Evolutionary conservation across 2,888 invertebrate species (phyloP), one percentile per base, ranked within the genome.

Genomic region (Marronus borbonicus): DNA sequence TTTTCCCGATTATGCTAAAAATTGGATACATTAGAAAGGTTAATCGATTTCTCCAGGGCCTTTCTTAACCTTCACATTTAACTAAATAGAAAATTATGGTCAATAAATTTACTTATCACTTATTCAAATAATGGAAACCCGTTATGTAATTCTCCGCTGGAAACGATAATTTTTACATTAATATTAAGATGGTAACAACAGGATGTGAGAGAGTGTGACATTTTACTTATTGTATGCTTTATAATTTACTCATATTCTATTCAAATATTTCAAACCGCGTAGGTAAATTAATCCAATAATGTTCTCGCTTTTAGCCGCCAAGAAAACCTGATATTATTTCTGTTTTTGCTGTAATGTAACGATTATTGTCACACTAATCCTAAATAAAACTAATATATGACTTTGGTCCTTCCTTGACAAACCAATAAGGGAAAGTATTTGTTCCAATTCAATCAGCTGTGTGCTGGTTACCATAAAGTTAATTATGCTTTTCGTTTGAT

Each of bases 21-120:
- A 62, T 62, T 62, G n/a, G 24, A n/a, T 62, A 12, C 44, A 62
- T 62, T 62, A 62, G 28, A 62, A 62, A 62, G 62, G 62, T 62
- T n/a, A 62, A 62, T 62, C 62, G 62, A 62, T 62, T 62, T 62
- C 62, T 28, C 62, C 62, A 12, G 28, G 14, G 62, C 31, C 44
- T 62, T 62, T n/a, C 66, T 24, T 66, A 66, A 66, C 66, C 66
- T 66, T 66, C 66, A 66, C 44, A 66, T 66, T 66, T 66, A 66
- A 20, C 20, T 14, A 49, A 24, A 66, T 17, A 58, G 20, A 49
- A 66, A 66, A 44, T 62, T 62, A 28, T 62, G 28, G 24, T 20
- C 66, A 31, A 66, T 66, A 66, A 66, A 66, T 66, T 66, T 44
- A 10, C 49, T 64, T 44, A 62, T 62, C 62, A 62, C 55, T 58